Percentiles rank a stretch among this genome's conserved stretches.
Conservation (phyloP, 2,113 vertebrate genomes). For the Eidolon helvum region DNA sequence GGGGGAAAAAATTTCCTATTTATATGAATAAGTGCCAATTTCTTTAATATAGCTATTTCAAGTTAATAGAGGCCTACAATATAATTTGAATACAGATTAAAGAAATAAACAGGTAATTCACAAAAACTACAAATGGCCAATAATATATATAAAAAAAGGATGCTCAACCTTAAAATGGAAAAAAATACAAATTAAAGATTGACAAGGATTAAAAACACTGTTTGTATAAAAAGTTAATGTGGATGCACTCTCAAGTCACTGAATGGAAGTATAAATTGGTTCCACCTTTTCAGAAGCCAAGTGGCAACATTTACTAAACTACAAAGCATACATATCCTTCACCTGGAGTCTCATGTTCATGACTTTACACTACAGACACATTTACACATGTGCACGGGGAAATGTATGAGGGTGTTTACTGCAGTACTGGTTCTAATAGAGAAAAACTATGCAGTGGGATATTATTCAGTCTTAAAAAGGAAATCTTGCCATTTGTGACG, state of each 20-base stretch:
- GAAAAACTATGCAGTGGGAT: background rate
- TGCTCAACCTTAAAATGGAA: background rate
- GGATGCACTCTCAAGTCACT: background rate
- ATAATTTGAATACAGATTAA: background rate
- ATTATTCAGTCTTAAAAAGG: background rate
- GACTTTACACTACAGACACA: background rate
- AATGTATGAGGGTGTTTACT: background rate
- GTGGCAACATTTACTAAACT: background rate
- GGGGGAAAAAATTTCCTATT: background rate
- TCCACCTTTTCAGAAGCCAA: slow-evolving; percentile 20
- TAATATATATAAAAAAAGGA: background rate
- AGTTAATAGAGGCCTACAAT: background rate
- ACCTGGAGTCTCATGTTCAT: background rate
- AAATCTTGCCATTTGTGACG: background rate
- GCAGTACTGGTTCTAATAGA: background rate
- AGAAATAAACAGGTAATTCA: slow-evolving; percentile 31
- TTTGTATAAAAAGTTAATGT: background rate
- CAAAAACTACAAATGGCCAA: slow-evolving; percentile 25
- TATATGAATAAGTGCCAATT: background rate
- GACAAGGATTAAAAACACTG: background rate
- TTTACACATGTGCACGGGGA: background rate
- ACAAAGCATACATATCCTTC: background rate
- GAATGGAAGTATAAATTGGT: background rate
- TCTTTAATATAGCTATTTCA: slow-evolving; percentile 12
- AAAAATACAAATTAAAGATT: slow-evolving; percentile 27